Conservation (phyloP, 2,888 invertebrate species). For the Amphipyra berbera region DNA sequence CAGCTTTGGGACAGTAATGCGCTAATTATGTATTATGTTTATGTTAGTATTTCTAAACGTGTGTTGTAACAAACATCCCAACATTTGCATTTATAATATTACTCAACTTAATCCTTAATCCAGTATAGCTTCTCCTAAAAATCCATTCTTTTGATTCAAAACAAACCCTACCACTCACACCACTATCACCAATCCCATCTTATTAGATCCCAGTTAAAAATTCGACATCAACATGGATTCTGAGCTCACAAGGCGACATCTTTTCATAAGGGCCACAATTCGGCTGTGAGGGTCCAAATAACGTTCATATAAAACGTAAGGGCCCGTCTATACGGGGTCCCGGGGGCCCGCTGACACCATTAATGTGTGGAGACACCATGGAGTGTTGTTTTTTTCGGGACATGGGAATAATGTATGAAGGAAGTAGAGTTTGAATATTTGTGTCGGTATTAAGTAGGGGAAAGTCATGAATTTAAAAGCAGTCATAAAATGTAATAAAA, state of each 20-base stretch:
- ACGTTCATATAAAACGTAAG: slow-evolving; percentile 61
- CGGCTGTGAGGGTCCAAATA: slow-evolving; percentile 52
- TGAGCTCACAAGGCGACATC: slow-evolving; percentile 48
- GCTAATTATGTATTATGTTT: no score
- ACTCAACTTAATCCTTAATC: no score
- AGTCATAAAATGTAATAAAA: no score
- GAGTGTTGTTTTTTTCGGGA: slow-evolving; percentile 14
- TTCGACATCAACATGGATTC: slow-evolving; percentile 40
- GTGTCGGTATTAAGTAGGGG: no score
- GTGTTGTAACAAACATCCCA: no score
- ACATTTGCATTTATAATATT: no score
- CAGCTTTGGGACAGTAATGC: no score
- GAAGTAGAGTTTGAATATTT: no score
- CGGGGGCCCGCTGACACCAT: slow-evolving; percentile 57
- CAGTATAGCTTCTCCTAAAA: not conserved
- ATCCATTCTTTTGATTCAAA: not conserved
- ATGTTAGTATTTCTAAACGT: no score
- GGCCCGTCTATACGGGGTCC: slow-evolving; percentile 51
- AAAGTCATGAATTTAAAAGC: no score
- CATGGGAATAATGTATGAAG: not conserved
- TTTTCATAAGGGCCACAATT: slow-evolving; percentile 59
- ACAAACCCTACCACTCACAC: slow-evolving; percentile 2
- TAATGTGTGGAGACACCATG: slow-evolving; percentile 49
- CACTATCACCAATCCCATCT: slow-evolving; percentile 39
- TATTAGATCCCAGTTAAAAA: slow-evolving; percentile 52